A percentile compares a stretch with the other conserved stretches of the same genome.
Evolutionary conservation across 2,113 vertebrate genomes (phyloP).

Genomic region (Campylomormyrus numenius): DNA sequence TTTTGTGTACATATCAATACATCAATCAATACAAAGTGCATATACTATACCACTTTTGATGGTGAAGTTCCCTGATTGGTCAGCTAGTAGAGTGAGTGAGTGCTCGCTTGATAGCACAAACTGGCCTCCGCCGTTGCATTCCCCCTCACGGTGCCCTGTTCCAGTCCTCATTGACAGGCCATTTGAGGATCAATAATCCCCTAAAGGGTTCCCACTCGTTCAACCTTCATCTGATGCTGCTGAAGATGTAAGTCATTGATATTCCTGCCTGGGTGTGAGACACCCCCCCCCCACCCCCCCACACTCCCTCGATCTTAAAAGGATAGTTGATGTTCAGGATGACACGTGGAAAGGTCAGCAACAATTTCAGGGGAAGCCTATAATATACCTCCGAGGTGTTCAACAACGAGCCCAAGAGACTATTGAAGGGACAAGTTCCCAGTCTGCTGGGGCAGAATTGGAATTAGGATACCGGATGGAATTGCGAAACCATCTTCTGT

Average conservation of each 20-base stretch:
- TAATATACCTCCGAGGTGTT: constrained; percentile 63
- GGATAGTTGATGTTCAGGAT: constrained; percentile 57
- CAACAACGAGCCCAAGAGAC: constrained; percentile 52
- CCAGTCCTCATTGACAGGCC: background rate
- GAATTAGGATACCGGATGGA: constrained; percentile 7
- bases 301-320: background rate
- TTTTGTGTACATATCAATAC: background rate
- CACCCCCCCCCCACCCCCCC: background rate
- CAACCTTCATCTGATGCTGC: constrained; percentile 43
- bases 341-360: constrained; percentile 62
- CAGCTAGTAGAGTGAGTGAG: background rate
- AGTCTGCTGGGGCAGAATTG: background rate
- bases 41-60: background rate
- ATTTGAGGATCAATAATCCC: constrained; percentile 53
- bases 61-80: background rate
- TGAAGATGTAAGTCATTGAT: constrained; percentile 53
- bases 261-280: constrained; percentile 28
- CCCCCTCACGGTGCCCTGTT: background rate
- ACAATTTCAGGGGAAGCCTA: constrained; percentile 46
- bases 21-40: background rate
- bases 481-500: background rate
- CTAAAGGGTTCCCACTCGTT: constrained; percentile 42
- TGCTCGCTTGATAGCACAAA: background rate
- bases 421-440: constrained; percentile 35
- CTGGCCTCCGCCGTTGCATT: constrained; percentile 44